Evolutionary conservation across 2,797 vertebrate species (phyloP).

Genomic region (Macrochelys suwanniensis): DNA sequence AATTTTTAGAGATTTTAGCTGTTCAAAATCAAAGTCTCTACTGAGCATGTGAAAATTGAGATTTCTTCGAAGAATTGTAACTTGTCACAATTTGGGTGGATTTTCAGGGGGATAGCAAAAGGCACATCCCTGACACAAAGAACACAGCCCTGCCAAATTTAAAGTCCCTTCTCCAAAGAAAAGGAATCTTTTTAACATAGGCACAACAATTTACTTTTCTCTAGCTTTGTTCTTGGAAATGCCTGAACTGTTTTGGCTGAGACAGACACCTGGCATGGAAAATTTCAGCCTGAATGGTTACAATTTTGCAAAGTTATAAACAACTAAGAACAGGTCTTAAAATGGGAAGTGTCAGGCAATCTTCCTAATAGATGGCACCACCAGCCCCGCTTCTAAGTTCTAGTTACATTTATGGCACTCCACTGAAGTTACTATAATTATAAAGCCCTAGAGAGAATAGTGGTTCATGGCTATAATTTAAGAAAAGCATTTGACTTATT

Average conservation of each 20-base stretch:
- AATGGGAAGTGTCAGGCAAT: constrained; percentile 62
- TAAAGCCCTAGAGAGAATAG: neutral
- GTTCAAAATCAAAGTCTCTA: neutral
- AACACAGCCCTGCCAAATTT: neutral
- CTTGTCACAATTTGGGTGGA: neutral
- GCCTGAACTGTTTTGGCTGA: neutral
- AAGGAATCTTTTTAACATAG: neutral
- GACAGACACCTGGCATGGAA: neutral
- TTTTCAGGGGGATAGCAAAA: neutral
- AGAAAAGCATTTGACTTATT: neutral
- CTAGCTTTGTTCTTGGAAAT: neutral
- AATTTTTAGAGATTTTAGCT: neutral
- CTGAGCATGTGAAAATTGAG: neutral
- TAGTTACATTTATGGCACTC: constrained; percentile 41
- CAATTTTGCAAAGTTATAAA: neutral
- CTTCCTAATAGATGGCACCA: constrained; percentile 62
- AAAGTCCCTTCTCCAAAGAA: neutral
- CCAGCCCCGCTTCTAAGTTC: constrained; percentile 41
- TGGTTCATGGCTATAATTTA: neutral
- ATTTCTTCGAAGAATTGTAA: neutral
- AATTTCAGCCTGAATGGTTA: neutral
- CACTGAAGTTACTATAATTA: neutral
- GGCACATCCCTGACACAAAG: neutral
- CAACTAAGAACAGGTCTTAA: neutral
- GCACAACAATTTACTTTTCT: neutral